Percentiles rank a stretch among this genome's conserved stretches.
phyloP scores from a whole-genome alignment of 2,888 invertebrate genomes.

The Trichogramma evanescens region DNA sequence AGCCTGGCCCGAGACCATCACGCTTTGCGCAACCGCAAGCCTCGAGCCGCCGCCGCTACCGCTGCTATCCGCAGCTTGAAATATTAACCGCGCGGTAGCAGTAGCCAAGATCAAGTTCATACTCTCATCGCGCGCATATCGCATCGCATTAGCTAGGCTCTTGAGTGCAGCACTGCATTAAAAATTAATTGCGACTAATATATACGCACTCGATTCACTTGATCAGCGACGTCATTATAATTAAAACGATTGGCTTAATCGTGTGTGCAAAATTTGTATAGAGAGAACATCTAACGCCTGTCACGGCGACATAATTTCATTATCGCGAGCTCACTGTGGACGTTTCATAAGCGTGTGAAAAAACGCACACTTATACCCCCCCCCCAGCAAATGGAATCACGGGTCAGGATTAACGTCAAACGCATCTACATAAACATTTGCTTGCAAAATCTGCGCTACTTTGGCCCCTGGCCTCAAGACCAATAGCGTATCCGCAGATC shows the following conservation, averaged over 20 bases:
- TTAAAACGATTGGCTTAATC: too few species aligned
- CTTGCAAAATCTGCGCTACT: constrained; percentile 1
- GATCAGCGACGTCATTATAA: too few species aligned
- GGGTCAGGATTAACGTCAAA: constrained; percentile 3
- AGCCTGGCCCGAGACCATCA: not conserved
- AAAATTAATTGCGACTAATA: too few species aligned
- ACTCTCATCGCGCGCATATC: too few species aligned
- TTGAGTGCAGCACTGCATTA: not conserved
- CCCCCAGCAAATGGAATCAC: constrained; percentile 1
- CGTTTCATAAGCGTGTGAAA: not conserved
- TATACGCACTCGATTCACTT: too few species aligned
- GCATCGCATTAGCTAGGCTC: not conserved
- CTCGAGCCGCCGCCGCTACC: too few species aligned
- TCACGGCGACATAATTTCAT: too few species aligned
- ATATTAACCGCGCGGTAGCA: too few species aligned
- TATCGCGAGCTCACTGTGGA: not conserved
- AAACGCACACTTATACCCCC: not conserved
- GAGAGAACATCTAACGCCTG: too few species aligned
- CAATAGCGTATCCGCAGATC: not conserved
- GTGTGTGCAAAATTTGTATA: too few species aligned
- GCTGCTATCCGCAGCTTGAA: too few species aligned
- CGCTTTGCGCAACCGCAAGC: not conserved
- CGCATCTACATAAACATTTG: constrained; percentile 1
- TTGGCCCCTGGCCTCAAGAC: not conserved
- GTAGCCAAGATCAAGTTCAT: too few species aligned